These are phyloP conservation scores for Parapristionchus giblindavisi DNA, from an alignment of 2,888 invertebrate species.

Conservation along the genomic window DNA sequence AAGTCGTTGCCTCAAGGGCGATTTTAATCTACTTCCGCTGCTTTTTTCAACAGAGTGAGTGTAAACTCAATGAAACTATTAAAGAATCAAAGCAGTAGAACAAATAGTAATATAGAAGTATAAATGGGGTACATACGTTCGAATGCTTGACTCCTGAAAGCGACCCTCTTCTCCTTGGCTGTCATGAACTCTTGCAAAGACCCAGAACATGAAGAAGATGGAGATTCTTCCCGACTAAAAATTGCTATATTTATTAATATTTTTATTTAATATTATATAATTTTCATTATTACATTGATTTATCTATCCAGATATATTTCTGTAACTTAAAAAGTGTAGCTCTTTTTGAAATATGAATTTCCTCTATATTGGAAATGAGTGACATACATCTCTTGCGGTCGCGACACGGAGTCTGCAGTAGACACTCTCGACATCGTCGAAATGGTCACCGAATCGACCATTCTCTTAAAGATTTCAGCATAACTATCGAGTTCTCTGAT, in stretches of 20 bases:
- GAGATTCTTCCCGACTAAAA: slow-evolving; percentile 31
- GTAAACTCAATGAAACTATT: too few relatives aligned
- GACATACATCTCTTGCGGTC: slow-evolving; percentile 18
- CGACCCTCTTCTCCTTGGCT: slow-evolving; percentile 30
- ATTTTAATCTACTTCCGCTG: too few relatives aligned
- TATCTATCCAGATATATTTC: not conserved
- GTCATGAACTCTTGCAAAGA: slow-evolving; percentile 21
- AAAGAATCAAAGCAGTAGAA: too few relatives aligned
- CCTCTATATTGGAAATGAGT: not conserved
- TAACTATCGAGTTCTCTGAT: too few relatives aligned
- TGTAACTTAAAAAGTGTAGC: too few relatives aligned
- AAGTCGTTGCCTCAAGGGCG: too few relatives aligned
- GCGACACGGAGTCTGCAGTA: slow-evolving; percentile 33
- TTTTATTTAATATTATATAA: not conserved
- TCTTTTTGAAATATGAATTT: not conserved
- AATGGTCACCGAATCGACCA: slow-evolving; percentile 43
- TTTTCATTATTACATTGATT: not conserved
- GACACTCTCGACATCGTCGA: slow-evolving; percentile 42
- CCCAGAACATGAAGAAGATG: slow-evolving; percentile 25
- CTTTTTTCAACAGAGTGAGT: too few relatives aligned
- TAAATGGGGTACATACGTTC: slow-evolving; percentile 18
- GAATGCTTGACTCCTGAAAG: slow-evolving; percentile 22
- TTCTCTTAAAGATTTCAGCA: slow-evolving; percentile 35
- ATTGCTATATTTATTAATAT: too few relatives aligned
- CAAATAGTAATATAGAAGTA: too few relatives aligned